Evolutionary conservation across 2,113 vertebrate species (phyloP).

Genomic region (Dolichallabes microphthalmus): DNA sequence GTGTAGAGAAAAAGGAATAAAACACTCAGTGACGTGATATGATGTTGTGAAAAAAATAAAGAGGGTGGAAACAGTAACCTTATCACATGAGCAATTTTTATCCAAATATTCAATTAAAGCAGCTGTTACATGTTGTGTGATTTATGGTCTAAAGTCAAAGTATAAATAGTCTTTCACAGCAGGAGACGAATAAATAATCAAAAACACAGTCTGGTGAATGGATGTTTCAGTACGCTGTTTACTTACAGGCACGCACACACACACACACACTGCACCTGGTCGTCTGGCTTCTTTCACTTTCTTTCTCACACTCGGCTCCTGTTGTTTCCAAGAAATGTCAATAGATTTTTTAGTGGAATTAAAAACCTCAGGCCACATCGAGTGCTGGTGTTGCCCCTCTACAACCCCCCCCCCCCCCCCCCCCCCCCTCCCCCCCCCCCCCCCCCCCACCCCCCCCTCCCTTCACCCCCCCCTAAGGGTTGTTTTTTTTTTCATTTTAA

Average conservation of each 20-base stretch:
- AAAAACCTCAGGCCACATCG: constrained; percentile 35
- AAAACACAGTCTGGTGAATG: constrained; percentile 27
- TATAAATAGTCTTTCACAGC: background rate
- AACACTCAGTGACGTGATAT: background rate
- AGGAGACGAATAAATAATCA: background rate
- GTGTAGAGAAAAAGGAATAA: background rate
- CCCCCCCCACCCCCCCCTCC: background rate
- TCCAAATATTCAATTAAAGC: background rate
- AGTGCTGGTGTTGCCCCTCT: constrained; percentile 32
- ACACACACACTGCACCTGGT: constrained; percentile 48
- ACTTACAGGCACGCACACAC: constrained; percentile 25
- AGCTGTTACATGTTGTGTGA: background rate
- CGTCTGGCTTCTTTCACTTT: constrained; percentile 39
- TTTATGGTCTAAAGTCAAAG: background rate
- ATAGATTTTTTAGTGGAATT: constrained; percentile 45
- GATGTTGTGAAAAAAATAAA: background rate
- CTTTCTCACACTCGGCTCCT: constrained; percentile 50
- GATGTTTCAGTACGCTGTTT: constrained; percentile 34
- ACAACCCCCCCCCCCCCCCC: background rate
- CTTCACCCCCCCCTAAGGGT: background rate
- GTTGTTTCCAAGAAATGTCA: constrained; percentile 43
- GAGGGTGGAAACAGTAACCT: background rate
- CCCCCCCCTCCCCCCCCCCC: background rate
- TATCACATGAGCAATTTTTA: background rate
- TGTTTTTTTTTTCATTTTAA: constrained; percentile 13